A percentile compares a stretch with the other conserved stretches of the same genome.
Evolutionary conservation across 2,797 vertebrate species (phyloP).

Genomic region (Galagoides demidoff): DNA sequence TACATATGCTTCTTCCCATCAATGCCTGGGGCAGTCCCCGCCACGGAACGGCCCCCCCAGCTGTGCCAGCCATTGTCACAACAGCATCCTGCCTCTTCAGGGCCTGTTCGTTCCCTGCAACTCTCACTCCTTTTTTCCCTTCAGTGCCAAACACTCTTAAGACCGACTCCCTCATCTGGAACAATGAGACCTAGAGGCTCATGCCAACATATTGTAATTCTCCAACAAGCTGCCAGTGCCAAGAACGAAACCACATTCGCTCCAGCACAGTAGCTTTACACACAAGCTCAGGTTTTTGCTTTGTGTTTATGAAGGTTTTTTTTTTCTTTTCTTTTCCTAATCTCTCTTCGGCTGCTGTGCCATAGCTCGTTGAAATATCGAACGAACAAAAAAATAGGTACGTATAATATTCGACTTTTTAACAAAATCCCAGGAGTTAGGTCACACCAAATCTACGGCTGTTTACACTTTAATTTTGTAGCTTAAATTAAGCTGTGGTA

Average conservation of each 20-base stretch:
- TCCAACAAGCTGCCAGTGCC: slow-evolving; percentile 68
- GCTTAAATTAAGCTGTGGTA: slow-evolving; percentile 63
- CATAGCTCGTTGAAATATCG: slow-evolving; percentile 69
- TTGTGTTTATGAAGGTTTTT: slow-evolving; percentile 42
- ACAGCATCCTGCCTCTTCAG: slow-evolving; percentile 73
- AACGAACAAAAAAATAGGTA: slow-evolving; percentile 68
- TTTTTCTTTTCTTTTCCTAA: not conserved
- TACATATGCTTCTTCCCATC: slow-evolving; percentile 80
- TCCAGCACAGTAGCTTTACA: slow-evolving; percentile 51
- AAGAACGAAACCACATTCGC: slow-evolving; percentile 68
- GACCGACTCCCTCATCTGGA: slow-evolving; percentile 83
- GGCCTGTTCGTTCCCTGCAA: slow-evolving; percentile 62
- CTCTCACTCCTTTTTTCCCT: slow-evolving; percentile 67
- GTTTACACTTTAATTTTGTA: slow-evolving; percentile 65
- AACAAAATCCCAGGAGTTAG: slow-evolving; percentile 54
- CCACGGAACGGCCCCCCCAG: slow-evolving; percentile 72
- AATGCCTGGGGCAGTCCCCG: slow-evolving; percentile 74
- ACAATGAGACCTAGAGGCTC: slow-evolving; percentile 79
- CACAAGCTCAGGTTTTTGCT: slow-evolving; percentile 49
- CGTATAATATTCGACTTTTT: slow-evolving; percentile 63
- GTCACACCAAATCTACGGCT: slow-evolving; percentile 24
- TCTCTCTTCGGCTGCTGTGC: slow-evolving; percentile 34
- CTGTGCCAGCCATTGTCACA: slow-evolving; percentile 82
- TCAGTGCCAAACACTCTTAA: slow-evolving; percentile 82
- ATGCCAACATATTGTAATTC: slow-evolving; percentile 84